Percentiles rank a stretch among this genome's conserved stretches.
Conservation (phyloP, 1,140 invertebrate species). For the Lasioglossum baleicum region DNA sequence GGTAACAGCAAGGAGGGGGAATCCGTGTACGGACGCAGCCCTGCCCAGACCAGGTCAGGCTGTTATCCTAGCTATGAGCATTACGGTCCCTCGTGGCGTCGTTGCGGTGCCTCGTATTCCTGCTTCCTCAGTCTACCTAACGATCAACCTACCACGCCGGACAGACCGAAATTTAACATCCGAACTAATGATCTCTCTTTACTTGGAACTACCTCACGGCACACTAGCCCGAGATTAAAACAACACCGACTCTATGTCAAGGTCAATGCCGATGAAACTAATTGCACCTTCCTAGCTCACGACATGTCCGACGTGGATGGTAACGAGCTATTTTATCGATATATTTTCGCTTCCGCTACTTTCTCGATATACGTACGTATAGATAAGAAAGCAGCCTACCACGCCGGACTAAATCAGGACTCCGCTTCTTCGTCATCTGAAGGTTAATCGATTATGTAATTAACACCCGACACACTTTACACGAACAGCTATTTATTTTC, state of each 20-base stretch:
- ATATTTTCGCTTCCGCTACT: no score
- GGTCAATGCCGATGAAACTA: neutral
- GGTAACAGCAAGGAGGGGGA: constrained; percentile 92
- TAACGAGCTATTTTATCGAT: no score
- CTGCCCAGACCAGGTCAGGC: constrained; percentile 87
- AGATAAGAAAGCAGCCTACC: no score
- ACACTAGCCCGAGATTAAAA: constrained; percentile 6
- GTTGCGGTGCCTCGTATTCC: constrained; percentile 82
- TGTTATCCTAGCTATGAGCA: constrained; percentile 94
- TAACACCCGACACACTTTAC: no score
- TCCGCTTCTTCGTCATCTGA: no score
- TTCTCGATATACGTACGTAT: no score
- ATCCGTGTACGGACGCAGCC: constrained; percentile 83
- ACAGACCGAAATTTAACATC: constrained; percentile 74
- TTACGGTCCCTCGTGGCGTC: constrained; percentile 81
- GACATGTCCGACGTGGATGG: constrained; percentile 47
- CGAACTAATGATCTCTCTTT: neutral
- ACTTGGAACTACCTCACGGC: neutral
- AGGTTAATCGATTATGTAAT: no score
- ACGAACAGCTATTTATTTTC: no score
- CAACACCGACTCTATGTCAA: neutral
- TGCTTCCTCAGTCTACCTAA: constrained; percentile 82
- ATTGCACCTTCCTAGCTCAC: no score
- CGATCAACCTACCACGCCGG: constrained; percentile 72
- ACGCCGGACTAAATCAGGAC: no score